A percentile compares a stretch with the other conserved stretches of the same genome.
These are phyloP conservation scores for Tinamus guttatus DNA, from an alignment of 2,113 vertebrate species.

Conservation along the genomic window DNA sequence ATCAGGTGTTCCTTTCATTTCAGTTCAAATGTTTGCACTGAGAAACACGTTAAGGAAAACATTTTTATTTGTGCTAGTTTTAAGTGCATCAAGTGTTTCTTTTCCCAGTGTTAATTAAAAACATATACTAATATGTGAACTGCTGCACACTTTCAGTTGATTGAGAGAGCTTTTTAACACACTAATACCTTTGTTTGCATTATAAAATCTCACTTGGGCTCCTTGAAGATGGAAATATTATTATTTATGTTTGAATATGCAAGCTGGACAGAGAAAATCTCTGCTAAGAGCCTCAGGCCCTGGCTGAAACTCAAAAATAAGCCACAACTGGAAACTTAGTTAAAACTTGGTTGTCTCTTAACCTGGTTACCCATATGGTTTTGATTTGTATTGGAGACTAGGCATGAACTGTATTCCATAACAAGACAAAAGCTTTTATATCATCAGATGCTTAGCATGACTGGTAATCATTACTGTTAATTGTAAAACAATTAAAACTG, in stretches of 20 bases:
- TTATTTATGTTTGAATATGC: not conserved
- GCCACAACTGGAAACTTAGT: not conserved
- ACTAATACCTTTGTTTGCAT: not conserved
- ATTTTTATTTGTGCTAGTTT: not conserved
- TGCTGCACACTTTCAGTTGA: not conserved
- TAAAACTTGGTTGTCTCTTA: constrained; percentile 6
- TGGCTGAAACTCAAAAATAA: not conserved
- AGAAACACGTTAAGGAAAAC: not conserved
- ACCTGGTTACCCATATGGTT: not conserved
- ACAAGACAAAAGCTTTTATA: not conserved
- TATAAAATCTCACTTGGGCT: not conserved
- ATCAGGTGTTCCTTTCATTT: not conserved
- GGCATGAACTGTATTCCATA: not conserved
- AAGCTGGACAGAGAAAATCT: not conserved
- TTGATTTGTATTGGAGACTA: not conserved
- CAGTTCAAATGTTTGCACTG: not conserved
- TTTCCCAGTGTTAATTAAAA: constrained; percentile 13
- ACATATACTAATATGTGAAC: not conserved
- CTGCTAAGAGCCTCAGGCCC: not conserved
- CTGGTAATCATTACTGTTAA: not conserved
- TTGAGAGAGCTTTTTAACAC: not conserved
- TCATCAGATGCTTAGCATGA: not conserved
- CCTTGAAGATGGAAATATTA: not conserved
- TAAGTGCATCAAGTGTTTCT: not conserved
- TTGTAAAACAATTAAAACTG: not conserved